Conservation (phyloP, 2,888 invertebrate species). For the Physocephala rufipes region DNA sequence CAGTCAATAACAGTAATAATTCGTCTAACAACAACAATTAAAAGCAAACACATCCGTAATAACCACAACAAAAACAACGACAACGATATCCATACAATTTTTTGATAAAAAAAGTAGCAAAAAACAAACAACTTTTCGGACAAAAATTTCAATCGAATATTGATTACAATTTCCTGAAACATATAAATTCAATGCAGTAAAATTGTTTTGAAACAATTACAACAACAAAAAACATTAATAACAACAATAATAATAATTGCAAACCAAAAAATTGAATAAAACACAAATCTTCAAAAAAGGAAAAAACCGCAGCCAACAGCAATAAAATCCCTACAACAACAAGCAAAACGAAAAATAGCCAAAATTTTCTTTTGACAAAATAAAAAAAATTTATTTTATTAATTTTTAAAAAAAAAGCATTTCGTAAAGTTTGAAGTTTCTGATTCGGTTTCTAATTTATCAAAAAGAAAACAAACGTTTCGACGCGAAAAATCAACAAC, state of each 20-base stretch:
- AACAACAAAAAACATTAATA: constrained; percentile 31
- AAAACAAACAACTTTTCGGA: constrained; percentile 42
- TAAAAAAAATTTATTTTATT: constrained; percentile 33
- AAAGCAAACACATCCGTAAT: constrained; percentile 20
- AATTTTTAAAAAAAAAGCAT: constrained; percentile 37
- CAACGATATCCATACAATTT: constrained; percentile 21
- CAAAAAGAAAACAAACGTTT: constrained; percentile 31
- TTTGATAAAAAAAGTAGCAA: constrained; percentile 29
- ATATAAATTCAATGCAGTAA: constrained; percentile 46
- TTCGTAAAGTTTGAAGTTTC: constrained; percentile 54
- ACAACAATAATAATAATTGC: constrained; percentile 41
- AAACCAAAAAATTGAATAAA: too few relatives aligned
- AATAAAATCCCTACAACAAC: constrained; percentile 37
- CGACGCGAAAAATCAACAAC: constrained; percentile 26
- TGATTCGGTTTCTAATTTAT: constrained; percentile 42
- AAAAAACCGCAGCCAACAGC: too few relatives aligned
- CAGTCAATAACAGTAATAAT: constrained; percentile 41
- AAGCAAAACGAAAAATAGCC: constrained; percentile 49
- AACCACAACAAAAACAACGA: constrained; percentile 21
- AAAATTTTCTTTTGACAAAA: constrained; percentile 53
- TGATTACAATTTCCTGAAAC: constrained; percentile 22
- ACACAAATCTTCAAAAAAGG: too few relatives aligned
- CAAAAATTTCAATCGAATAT: constrained; percentile 33
- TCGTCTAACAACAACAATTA: constrained; percentile 10
- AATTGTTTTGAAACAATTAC: constrained; percentile 37